Percentiles rank a stretch among this genome's conserved stretches.
phyloP scores from a whole-genome alignment of 2,113 vertebrate genomes.

The Ramphastos sulfuratus region DNA sequence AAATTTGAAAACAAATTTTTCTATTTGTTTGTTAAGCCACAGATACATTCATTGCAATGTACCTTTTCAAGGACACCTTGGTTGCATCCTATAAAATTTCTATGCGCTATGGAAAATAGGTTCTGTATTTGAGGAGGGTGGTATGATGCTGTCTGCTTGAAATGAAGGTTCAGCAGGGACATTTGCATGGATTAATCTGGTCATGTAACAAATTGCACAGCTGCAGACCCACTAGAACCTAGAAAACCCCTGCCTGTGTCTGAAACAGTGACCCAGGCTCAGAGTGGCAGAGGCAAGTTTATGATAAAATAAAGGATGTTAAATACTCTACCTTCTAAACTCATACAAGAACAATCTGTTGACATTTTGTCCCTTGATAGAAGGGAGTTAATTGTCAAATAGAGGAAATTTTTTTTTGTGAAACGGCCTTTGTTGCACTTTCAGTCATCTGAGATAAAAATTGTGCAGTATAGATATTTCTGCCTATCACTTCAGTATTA shows the following conservation, averaged over 20 bases:
- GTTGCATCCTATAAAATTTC: neutral
- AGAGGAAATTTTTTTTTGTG: neutral
- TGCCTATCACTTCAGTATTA: neutral
- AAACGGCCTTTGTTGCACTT: neutral
- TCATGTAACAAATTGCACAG: slow-evolving; percentile 2
- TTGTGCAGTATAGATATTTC: neutral
- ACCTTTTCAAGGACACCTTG: neutral
- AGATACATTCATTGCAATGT: fast-evolving
- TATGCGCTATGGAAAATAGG: neutral
- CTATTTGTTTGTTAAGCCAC: neutral
- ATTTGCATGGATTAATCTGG: slow-evolving; percentile 11
- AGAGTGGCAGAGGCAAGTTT: neutral
- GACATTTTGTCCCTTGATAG: neutral
- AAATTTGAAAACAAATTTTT: neutral
- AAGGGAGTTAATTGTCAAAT: neutral
- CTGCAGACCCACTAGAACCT: neutral
- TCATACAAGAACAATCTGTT: neutral
- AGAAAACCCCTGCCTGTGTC: neutral
- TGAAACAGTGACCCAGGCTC: neutral
- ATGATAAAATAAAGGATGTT: neutral
- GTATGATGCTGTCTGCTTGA: neutral
- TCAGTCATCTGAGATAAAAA: neutral
- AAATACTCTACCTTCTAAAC: neutral
- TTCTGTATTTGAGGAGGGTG: neutral
- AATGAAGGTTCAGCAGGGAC: neutral